Evolutionary conservation across 2,797 vertebrate genomes (phyloP).

Genomic region (Poecilia velifera): DNA sequence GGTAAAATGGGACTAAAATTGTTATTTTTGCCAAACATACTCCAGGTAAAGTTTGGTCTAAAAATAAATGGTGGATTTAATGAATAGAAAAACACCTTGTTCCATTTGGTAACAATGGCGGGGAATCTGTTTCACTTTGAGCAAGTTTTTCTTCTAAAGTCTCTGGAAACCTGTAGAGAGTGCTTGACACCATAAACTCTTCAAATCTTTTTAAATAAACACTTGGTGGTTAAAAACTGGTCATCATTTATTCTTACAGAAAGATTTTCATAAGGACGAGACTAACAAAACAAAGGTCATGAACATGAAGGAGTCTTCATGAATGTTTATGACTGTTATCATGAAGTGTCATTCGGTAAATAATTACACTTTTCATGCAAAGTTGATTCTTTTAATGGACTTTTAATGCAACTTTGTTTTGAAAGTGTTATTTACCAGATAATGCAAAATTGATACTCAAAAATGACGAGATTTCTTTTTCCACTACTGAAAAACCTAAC

Average conservation of each 20-base stretch:
- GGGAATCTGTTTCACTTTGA: not conserved
- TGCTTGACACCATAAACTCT: not conserved
- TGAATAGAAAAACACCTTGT: not conserved
- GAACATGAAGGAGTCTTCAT: too few species aligned
- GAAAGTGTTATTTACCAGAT: too few species aligned
- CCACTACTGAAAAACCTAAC: not conserved
- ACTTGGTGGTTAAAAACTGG: not conserved
- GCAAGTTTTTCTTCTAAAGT: not conserved
- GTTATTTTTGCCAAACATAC: not conserved
- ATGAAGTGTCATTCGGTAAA: too few species aligned
- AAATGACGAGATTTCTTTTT: not conserved
- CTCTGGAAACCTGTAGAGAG: not conserved
- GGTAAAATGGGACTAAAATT: not conserved
- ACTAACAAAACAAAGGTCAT: too few species aligned
- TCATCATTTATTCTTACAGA: not conserved
- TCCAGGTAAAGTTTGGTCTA: not conserved
- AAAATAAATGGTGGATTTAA: not conserved
- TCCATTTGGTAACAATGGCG: not conserved
- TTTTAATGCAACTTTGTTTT: too few species aligned
- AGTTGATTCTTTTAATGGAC: too few species aligned
- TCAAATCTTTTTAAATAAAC: not conserved
- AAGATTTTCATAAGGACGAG: not conserved
- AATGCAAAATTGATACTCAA: too few species aligned
- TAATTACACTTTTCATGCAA: too few species aligned
- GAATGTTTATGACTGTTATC: too few species aligned